Base-by-base conservation (phyloP, 2,797 vertebrate genomes). In the Sebastes vulpes region DNA sequence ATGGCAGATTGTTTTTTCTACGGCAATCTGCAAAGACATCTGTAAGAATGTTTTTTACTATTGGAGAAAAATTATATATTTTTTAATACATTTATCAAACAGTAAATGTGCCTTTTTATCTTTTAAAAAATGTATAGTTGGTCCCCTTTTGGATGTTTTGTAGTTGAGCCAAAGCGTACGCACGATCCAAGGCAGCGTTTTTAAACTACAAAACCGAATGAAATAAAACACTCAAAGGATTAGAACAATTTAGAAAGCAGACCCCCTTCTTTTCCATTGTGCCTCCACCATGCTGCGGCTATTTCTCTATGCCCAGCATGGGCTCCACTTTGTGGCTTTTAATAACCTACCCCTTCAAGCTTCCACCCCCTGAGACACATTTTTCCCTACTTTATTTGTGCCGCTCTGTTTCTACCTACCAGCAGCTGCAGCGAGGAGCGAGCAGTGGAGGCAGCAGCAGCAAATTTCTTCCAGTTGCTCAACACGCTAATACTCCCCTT, bases 301-400 rank as follows among this genome's bases (percentile, higher is more conserved):
- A 97, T 97, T 97, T 98, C 97, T 97, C 96, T 94, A 93, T 93
- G 95, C 97, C 96, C 97, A 97, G 97, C 97, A 96, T 97, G 97
- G 95, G 96, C 95, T 97, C 97, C 95, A 96, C 97, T 97, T 97
- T 98, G 97, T 97, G 97, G 96, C 96, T 97, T 97, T 98, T 97
- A 99, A 99, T 98, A 99, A 98, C 97, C 97, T 96, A 97, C 95
- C 96, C 97, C 97, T 97, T 96, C 96, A 97, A 96, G 97, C 96
- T 95, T 96, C 96, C 94, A 95, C 97, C 97, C 96, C 94, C 97
- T 95, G 96, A 97, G 96, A 96, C 96, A 97, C 97, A 96, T 96
- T 95, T 95, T 92, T 91, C 88, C 87, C 85, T 92, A 92, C 94
- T 96, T 97, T 97, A 97, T 97, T 97, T 97, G 95, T 96, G 96